Percentiles rank a stretch among this genome's conserved stretches.
Conservation (phyloP, 2,888 invertebrate species). For the Andrena minutula region DNA sequence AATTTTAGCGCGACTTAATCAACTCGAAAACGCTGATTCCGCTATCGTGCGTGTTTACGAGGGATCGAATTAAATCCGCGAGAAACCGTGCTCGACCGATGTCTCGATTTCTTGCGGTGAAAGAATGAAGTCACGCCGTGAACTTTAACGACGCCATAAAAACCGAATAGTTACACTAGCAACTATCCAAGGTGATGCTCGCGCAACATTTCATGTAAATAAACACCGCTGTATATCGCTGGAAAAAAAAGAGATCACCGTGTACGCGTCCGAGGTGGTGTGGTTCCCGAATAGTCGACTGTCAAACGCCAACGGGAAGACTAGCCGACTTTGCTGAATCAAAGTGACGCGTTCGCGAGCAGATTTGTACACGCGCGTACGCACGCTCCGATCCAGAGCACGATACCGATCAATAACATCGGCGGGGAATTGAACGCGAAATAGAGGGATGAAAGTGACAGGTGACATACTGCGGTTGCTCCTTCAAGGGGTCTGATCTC, state of each 20-base stretch:
- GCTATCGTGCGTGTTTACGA: neutral
- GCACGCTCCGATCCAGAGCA: conserved; percentile 56
- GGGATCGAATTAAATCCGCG: neutral
- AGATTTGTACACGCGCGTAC: conserved; percentile 32
- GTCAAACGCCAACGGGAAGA: neutral
- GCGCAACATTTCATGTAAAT: conserved; percentile 13
- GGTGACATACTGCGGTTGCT: conserved; percentile 53
- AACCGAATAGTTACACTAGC: conserved; percentile 32
- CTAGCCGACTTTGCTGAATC: conserved; percentile 2
- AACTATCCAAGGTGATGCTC: conserved; percentile 3
- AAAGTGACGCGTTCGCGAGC: conserved; percentile 15
- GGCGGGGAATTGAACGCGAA: conserved; percentile 20
- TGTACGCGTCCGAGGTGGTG: neutral
- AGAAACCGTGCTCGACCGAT: neutral
- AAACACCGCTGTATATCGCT: neutral
- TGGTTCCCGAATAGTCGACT: neutral
- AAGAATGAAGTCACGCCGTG: neutral
- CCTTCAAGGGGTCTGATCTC: conserved; percentile 22
- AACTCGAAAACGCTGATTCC: neutral
- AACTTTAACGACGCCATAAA: conserved; percentile 39
- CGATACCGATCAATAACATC: conserved; percentile 58
- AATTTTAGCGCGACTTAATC: conserved; percentile 35
- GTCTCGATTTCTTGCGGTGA: neutral
- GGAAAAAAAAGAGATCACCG: neutral
- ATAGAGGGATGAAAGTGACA: conserved; percentile 48